A percentile compares a stretch with the other conserved stretches of the same genome.
phyloP scores from a whole-genome alignment of 2,113 vertebrate species.

The Poeciliopsis retropinna region DNA sequence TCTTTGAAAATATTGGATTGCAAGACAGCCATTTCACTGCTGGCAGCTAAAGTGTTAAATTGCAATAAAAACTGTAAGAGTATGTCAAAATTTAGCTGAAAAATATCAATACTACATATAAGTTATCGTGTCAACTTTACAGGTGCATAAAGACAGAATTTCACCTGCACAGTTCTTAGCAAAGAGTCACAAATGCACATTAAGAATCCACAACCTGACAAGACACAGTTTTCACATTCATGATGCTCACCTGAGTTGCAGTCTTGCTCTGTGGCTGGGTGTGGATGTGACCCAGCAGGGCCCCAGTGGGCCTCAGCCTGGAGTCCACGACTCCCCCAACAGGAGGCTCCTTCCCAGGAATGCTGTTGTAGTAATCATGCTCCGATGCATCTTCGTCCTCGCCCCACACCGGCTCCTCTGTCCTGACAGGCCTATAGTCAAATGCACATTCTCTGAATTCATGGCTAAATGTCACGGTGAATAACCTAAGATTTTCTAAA shows the following conservation, averaged over 20 bases:
- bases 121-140: neutral
- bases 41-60: neutral
- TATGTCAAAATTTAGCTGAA: neutral
- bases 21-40: neutral
- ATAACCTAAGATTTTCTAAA: neutral
- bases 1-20: neutral
- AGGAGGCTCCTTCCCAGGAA: slow-evolving; percentile 95
- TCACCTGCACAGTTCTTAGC: neutral
- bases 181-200: neutral
- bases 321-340: slow-evolving; percentile 90
- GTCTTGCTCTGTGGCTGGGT: slow-evolving; percentile 75
- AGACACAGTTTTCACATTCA: neutral
- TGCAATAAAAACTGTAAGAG: neutral
- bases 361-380: slow-evolving; percentile 96
- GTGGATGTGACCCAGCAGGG: slow-evolving; percentile 73
- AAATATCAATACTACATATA: neutral
- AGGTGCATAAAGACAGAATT: neutral
- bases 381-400: slow-evolving; percentile 83
- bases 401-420: slow-evolving; percentile 86
- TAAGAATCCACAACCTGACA: neutral
- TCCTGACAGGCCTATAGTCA: slow-evolving; percentile 75
- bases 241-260: slow-evolving; percentile 74
- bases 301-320: slow-evolving; percentile 73
- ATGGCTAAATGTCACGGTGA: accelerated
- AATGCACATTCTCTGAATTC: neutral